Conservation (phyloP, 2,113 vertebrate genomes). For the Bungarus multicinctus region DNA sequence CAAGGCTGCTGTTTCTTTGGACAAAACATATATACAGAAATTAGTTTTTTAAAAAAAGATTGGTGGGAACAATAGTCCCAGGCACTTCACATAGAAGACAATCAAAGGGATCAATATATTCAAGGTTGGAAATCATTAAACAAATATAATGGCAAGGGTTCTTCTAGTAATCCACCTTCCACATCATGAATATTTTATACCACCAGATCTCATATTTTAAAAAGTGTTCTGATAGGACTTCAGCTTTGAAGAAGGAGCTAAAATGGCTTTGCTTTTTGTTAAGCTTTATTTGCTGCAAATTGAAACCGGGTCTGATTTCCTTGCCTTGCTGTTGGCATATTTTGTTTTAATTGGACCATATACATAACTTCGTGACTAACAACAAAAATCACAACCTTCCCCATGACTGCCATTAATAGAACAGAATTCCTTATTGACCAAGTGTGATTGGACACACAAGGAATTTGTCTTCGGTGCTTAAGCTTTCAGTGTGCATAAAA, state of each 20-base stretch:
- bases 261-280: neutral
- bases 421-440: no score
- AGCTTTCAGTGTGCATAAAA: no score
- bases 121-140: neutral
- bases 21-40: neutral
- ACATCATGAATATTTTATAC: neutral
- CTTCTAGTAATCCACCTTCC: neutral
- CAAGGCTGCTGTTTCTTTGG: neutral
- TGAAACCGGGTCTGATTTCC: neutral
- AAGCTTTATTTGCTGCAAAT: neutral
- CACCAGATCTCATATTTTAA: neutral
- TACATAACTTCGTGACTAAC: neutral
- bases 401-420: neutral
- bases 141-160: neutral
- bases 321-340: neutral
- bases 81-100: neutral
- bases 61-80: neutral
- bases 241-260: neutral
- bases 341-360: neutral
- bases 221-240: neutral
- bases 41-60: neutral
- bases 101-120: neutral
- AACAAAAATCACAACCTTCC: neutral
- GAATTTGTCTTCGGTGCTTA: no score
- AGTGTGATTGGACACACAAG: no score